Evolutionary conservation across 2,113 vertebrate species (phyloP).

Genomic region (Probosciger aterrimus): DNA sequence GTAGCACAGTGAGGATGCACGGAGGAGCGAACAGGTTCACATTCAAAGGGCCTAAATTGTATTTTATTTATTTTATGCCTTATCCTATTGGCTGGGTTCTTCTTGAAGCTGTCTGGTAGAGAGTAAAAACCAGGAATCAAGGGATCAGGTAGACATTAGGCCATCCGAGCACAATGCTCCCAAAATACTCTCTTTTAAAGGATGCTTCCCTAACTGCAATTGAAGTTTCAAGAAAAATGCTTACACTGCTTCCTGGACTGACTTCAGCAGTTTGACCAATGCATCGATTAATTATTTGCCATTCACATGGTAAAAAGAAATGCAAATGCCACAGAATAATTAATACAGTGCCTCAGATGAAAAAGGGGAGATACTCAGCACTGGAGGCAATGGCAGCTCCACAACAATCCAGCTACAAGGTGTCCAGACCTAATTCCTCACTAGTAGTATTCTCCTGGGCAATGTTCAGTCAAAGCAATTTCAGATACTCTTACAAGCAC

Average conservation of each 20-base stretch:
- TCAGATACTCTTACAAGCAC: neutral
- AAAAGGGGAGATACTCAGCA: neutral
- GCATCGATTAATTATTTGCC: neutral
- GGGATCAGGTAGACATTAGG: neutral
- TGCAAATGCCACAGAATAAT: neutral
- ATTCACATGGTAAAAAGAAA: neutral
- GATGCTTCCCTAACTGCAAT: neutral
- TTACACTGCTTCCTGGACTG: neutral
- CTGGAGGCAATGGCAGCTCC: neutral
- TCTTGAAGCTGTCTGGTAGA: neutral
- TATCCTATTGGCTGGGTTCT: neutral
- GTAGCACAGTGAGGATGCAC: neutral
- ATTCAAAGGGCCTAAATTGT: neutral
- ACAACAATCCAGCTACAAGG: neutral
- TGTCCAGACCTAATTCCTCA: neutral
- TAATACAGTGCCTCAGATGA: neutral
- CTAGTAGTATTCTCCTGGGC: neutral
- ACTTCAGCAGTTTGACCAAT: neutral
- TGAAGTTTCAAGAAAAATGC: neutral
- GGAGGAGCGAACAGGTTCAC: neutral
- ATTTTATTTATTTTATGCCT: neutral
- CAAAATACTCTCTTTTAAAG: neutral
- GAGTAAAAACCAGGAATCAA: neutral
- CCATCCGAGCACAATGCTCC: neutral
- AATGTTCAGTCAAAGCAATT: neutral